Conservation (phyloP, 2,888 invertebrate genomes). For the Nebria salina region DNA sequence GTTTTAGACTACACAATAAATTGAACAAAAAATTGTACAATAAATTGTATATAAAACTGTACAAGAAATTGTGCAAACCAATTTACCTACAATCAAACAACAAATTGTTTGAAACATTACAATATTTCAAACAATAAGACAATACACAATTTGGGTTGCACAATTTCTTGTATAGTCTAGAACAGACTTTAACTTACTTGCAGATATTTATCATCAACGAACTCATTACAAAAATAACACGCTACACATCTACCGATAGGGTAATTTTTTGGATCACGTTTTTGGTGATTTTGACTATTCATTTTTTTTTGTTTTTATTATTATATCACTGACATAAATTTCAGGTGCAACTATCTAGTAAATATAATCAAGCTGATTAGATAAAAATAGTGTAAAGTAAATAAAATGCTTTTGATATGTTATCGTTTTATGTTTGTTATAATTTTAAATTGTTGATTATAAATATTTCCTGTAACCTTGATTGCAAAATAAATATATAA, state of each 20-base stretch:
- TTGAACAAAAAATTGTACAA: too few relatives aligned
- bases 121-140: too few relatives aligned
- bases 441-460: neutral
- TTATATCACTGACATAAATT: neutral
- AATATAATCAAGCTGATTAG: slow-evolving; percentile 2
- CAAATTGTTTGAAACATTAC: neutral
- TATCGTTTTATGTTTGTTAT: neutral
- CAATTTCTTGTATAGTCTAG: too few relatives aligned
- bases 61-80: too few relatives aligned
- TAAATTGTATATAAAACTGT: too few relatives aligned
- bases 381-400: slow-evolving; percentile 15
- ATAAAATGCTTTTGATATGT: neutral
- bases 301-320: neutral
- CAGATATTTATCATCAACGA: slow-evolving; percentile 72
- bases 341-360: neutral
- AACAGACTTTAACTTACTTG: slow-evolving; percentile 63
- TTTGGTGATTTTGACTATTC: slow-evolving; percentile 5
- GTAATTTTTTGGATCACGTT: slow-evolving; percentile 32
- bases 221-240: slow-evolving; percentile 75
- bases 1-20: too few relatives aligned
- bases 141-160: too few relatives aligned
- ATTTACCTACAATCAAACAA: neutral
- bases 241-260: slow-evolving; percentile 42
- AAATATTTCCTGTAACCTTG: slow-evolving; percentile 29
- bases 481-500: slow-evolving; percentile 16